phyloP scores from a whole-genome alignment of 2,888 invertebrate genomes.

The Amiota mariae region DNA sequence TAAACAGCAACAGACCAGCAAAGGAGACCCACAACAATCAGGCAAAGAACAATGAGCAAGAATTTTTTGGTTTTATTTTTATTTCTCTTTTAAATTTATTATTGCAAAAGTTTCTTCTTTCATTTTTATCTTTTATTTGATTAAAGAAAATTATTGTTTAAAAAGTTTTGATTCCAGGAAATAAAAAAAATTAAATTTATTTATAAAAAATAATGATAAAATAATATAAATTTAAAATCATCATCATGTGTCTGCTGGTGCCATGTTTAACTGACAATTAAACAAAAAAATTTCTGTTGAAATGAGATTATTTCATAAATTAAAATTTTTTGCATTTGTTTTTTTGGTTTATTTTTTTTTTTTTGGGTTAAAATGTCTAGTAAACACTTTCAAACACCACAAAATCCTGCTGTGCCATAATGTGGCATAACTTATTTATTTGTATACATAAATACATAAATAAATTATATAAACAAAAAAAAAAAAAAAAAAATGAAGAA shows the following conservation, averaged over 20 bases:
- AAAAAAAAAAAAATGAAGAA: background rate
- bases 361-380: background rate
- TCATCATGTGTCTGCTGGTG: background rate
- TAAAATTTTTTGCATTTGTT: background rate
- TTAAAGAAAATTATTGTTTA: constrained; percentile 1
- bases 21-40: too few relatives aligned
- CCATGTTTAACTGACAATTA: background rate
- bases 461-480: background rate
- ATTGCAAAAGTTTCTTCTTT: too few relatives aligned
- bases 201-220: too few relatives aligned
- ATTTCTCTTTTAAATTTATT: background rate
- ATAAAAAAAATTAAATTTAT: too few relatives aligned
- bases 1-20: too few relatives aligned
- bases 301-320: constrained; percentile 12
- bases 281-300: background rate
- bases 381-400: constrained; percentile 15
- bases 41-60: too few relatives aligned
- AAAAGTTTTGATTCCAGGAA: background rate
- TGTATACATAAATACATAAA: background rate
- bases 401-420: background rate
- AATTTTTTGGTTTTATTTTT: constrained; percentile 24
- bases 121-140: too few relatives aligned
- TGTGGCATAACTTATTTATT: background rate
- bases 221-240: too few relatives aligned
- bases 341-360: background rate